phyloP scores from a whole-genome alignment of 1,140 invertebrate genomes.

The Caerostris extrusa region DNA sequence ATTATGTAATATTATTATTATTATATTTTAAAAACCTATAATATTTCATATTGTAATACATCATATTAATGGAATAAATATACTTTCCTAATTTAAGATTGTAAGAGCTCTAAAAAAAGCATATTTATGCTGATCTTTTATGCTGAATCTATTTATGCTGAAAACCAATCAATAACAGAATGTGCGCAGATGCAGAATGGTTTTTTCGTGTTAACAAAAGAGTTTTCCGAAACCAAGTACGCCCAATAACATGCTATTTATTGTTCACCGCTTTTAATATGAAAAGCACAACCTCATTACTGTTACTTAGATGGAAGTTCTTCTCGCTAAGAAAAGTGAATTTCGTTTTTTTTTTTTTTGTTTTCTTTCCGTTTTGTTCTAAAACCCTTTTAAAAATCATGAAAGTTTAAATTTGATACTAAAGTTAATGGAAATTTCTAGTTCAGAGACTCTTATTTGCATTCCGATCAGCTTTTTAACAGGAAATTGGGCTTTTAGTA shows the following conservation, averaged over 20 bases:
- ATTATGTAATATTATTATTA: no score
- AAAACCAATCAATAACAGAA: background rate
- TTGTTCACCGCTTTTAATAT: background rate
- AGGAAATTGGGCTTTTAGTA: background rate
- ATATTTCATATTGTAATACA: no score
- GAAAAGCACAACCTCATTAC: background rate
- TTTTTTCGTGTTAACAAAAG: background rate
- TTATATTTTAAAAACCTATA: no score
- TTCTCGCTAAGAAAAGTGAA: background rate
- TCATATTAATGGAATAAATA: no score
- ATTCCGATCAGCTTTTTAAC: background rate
- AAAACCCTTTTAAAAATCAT: background rate
- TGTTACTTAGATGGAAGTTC: background rate
- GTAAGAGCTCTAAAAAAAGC: no score
- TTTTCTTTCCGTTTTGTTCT: no score
- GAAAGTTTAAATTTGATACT: constrained; percentile 1
- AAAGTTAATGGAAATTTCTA: background rate
- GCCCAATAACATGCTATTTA: background rate
- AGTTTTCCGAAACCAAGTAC: no score
- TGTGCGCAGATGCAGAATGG: background rate
- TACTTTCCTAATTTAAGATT: no score
- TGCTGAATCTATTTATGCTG: no score
- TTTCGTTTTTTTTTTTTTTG: no score
- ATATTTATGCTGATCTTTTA: background rate
- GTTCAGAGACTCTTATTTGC: background rate